phyloP scores from a whole-genome alignment of 2,113 vertebrate genomes.

The Xyrauchen texanus region DNA sequence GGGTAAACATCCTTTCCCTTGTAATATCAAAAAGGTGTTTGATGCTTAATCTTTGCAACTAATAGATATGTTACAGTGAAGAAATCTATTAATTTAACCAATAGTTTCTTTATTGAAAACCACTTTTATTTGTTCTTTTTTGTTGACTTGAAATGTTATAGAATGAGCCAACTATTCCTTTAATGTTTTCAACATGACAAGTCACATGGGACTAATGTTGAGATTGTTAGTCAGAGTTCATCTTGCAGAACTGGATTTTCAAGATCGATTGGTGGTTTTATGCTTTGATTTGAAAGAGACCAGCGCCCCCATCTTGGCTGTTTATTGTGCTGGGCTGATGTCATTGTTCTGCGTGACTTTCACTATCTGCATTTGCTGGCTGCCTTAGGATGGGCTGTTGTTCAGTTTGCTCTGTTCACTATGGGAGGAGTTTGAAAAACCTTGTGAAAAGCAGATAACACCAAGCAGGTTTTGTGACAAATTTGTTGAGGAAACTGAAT shows the following conservation, averaged over 20 bases:
- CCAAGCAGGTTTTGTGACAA: slow-evolving; percentile 7
- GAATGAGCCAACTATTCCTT: no score
- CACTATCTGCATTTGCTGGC: slow-evolving; percentile 67
- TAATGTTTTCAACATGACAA: no score
- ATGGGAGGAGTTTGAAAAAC: slow-evolving; percentile 1
- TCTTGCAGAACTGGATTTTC: slow-evolving; percentile 20
- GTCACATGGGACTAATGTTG: no score
- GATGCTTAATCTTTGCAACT: no score
- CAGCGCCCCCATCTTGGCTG: slow-evolving; percentile 17
- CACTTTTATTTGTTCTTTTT: no score
- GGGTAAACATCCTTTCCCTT: no score
- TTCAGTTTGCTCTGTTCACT: slow-evolving; percentile 46
- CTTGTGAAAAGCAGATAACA: not conserved
- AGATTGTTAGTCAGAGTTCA: not conserved
- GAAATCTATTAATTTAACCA: no score
- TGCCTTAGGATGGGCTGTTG: slow-evolving; percentile 64
- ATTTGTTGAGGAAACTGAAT: slow-evolving; percentile 10
- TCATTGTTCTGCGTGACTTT: slow-evolving; percentile 37
- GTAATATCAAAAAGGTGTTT: no score
- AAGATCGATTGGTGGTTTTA: not conserved
- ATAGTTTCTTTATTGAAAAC: no score
- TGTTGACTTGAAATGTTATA: no score
- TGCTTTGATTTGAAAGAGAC: not conserved
- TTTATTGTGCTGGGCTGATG: slow-evolving; percentile 41
- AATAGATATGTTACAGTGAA: no score